Base-by-base conservation (phyloP, 2,888 invertebrate species). In the Caenorhabditis sp. region DNA sequence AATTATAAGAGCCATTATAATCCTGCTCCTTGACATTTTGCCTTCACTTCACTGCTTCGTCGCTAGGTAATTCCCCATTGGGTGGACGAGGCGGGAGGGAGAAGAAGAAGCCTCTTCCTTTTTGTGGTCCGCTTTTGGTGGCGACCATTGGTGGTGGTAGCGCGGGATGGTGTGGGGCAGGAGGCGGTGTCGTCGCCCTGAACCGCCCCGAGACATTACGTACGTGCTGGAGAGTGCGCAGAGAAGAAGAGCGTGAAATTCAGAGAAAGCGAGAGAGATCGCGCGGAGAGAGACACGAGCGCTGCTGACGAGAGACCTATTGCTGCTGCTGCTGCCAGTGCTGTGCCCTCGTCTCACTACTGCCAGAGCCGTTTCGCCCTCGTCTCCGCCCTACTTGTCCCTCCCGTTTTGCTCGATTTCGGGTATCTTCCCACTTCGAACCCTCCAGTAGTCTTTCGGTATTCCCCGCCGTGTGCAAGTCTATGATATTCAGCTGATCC, bases 41-140 rank as follows among this genome's bases (percentile, higher is more conserved):
- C 41, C 45, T 48, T 61, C 32, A n/a, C 39, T 35, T 35, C 50
- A 45, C 70, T 32, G 32, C 37, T 35, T 27, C 56, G 65, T 59
- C 58, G 58, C 65, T 73, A 73, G 65, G 73, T 73, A 65, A 73
- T 73, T 73, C 73, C 73, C 73, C 65, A 56, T 48, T 71, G 71
- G 63, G 48, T 65, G 63, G 56, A 66, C 50, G 50, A 35, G 43
- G 30, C 24, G 56, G 32, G 41, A 37, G 43, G 46, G 56, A 27
- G 37, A 46, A 39, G 35, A 43, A 55, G 48, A 46, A 30, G 66
- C 48, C 20, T 50, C 68, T 48, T 41, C 50, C 30, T 58, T 50
- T 58, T 63, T 30, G 32, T 52, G 48, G 32, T 45, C 63, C 63
- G 62, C 62, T 62, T 71, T 72, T 56, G 62, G 56, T 63, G 62